Evolutionary conservation across 2,113 vertebrate species (phyloP).

Genomic region (Nycticorax nycticorax): DNA sequence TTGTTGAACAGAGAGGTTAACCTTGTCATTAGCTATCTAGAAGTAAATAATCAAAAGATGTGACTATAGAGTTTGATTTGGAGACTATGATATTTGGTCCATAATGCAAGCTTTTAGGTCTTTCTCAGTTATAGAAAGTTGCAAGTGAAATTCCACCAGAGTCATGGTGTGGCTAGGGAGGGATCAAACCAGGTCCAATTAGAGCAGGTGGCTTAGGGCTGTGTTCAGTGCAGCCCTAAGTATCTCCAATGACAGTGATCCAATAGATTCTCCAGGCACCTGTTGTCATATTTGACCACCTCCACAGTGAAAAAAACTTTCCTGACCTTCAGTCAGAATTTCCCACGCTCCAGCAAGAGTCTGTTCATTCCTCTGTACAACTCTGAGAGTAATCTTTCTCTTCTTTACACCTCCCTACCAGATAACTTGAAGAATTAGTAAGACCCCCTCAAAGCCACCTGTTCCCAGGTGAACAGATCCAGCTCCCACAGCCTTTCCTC

Average conservation of each 20-base stretch:
- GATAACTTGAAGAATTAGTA: neutral
- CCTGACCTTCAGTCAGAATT: neutral
- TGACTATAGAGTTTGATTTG: neutral
- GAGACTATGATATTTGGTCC: neutral
- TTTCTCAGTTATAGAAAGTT: neutral
- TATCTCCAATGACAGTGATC: neutral
- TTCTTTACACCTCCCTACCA: neutral
- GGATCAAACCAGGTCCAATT: neutral
- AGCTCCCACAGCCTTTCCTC: accelerated
- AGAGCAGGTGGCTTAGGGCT: neutral
- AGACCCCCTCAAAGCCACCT: neutral
- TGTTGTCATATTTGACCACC: neutral
- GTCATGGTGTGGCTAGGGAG: accelerated
- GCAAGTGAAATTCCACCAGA: neutral
- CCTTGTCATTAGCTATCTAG: neutral
- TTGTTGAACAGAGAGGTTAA: neutral
- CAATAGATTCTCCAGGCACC: neutral
- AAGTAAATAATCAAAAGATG: neutral
- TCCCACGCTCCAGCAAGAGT: neutral
- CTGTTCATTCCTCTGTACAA: neutral
- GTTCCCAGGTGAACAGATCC: neutral
- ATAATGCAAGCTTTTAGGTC: neutral
- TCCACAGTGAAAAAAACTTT: neutral
- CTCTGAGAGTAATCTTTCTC: neutral
- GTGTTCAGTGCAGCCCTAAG: too few relatives aligned